phyloP scores from a whole-genome alignment of 92 coral and sea anemone species.

The Scolanthus callimorphus region DNA sequence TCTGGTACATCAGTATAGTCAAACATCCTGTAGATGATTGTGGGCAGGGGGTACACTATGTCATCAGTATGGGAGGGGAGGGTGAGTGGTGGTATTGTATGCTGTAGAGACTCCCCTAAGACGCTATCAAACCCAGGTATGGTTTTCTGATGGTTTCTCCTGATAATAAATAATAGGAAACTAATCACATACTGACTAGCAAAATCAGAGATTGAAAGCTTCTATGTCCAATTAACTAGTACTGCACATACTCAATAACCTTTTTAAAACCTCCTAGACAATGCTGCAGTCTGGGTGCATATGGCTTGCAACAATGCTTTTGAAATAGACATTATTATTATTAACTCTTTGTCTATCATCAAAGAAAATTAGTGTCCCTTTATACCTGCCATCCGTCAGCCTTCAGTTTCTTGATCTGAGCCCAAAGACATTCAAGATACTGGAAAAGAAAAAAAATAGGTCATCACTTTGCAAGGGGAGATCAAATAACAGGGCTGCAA shows the following conservation, averaged over 20 bases:
- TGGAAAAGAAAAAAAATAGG: slow-evolving; percentile 14
- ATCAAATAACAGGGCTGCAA: no score
- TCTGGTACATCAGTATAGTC: slow-evolving; percentile 99
- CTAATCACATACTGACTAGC: no score
- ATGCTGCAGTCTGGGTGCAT: no score
- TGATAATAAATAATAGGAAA: slow-evolving; percentile 22
- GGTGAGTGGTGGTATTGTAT: slow-evolving; percentile 83
- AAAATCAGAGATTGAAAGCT: no score
- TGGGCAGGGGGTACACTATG: slow-evolving; percentile 72
- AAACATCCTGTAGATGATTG: slow-evolving; percentile 92
- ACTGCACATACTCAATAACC: no score
- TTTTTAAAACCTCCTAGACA: no score
- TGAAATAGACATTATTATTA: no score
- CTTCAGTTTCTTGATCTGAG: slow-evolving; percentile 90
- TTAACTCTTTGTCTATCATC: no score
- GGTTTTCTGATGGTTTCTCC: slow-evolving; percentile 94
- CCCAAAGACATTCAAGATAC: slow-evolving; percentile 98
- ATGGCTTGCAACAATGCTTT: no score
- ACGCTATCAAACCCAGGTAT: slow-evolving; percentile 83
- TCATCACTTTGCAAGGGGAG: no score
- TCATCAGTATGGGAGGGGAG: slow-evolving; percentile 83
- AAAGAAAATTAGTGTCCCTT: no score
- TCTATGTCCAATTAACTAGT: no score
- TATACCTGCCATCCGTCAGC: slow-evolving; percentile 93
- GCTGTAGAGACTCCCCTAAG: slow-evolving; percentile 80